These are phyloP conservation scores for Cyrtorhinus lividipennis DNA, from an alignment of 1,140 invertebrate genomes.

Conservation along the genomic window DNA sequence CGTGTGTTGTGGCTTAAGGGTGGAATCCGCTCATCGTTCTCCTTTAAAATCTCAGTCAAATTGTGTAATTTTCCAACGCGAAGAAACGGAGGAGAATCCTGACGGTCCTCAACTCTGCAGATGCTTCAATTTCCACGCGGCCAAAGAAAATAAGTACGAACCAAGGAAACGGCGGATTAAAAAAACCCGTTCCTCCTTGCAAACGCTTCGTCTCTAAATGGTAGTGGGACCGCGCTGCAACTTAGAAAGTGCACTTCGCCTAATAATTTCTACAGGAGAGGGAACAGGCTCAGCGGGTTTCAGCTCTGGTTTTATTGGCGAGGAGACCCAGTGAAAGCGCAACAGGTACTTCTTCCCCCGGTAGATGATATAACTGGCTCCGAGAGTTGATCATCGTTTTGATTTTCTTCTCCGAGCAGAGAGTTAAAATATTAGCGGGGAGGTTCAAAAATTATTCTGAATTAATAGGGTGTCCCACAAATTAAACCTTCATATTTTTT, in stretches of 20 bases:
- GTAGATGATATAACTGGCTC: not conserved
- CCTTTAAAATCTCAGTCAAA: no score
- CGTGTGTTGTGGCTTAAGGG: no score
- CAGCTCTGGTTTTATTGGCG: slow-evolving; percentile 5
- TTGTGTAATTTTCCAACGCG: not conserved
- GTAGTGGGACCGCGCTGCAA: not conserved
- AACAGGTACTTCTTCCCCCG: not conserved
- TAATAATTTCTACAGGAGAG: not conserved
- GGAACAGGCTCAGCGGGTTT: slow-evolving; percentile 5
- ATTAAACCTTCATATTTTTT: no score
- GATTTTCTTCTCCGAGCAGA: no score
- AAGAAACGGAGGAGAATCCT: not conserved
- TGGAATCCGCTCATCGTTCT: no score
- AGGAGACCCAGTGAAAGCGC: slow-evolving; percentile 1
- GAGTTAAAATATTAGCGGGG: no score
- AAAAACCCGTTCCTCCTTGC: not conserved
- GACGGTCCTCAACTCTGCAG: no score
- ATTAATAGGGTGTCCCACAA: no score
- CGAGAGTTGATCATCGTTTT: no score
- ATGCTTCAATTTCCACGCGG: not conserved
- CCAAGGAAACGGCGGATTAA: not conserved
- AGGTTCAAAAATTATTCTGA: no score
- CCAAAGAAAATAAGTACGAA: not conserved
- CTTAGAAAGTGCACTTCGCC: slow-evolving; percentile 8
- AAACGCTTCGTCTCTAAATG: not conserved